Percentiles rank a stretch among this genome's conserved stretches.
Evolutionary conservation across 2,888 invertebrate species (phyloP).

Genomic region (Parnassius mnemosyne): DNA sequence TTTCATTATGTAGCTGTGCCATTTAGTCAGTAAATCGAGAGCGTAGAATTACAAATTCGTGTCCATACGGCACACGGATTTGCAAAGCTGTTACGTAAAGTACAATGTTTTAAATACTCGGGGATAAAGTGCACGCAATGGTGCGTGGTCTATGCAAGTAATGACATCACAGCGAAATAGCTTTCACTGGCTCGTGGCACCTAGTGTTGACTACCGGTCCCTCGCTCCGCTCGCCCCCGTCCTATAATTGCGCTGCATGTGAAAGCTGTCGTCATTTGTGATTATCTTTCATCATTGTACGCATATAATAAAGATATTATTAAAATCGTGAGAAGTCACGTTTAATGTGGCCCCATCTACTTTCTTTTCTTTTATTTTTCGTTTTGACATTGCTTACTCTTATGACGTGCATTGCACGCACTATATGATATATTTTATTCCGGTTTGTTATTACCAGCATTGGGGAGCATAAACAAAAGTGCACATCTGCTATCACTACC

Average conservation of each 20-base stretch:
- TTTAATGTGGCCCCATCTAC: constrained; percentile 2
- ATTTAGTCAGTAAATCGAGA: constrained; percentile 20
- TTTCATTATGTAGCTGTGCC: constrained; percentile 7
- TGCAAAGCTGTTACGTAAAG: constrained; percentile 17
- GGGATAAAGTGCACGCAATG: constrained; percentile 34
- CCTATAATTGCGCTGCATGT: constrained; percentile 51
- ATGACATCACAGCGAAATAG: constrained; percentile 54
- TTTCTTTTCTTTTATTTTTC: not conserved
- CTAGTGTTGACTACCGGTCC: constrained; percentile 21
- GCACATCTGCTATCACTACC: too few relatives aligned
- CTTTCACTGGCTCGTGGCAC: constrained; percentile 65
- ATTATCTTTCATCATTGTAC: constrained; percentile 28
- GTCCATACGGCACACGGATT: not conserved
- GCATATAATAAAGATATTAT: constrained; percentile 10
- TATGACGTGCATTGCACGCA: too few relatives aligned
- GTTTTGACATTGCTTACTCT: not conserved
- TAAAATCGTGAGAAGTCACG: not conserved
- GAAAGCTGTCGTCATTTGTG: constrained; percentile 55
- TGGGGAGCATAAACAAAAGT: too few relatives aligned
- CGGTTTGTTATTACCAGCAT: too few relatives aligned
- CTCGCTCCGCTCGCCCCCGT: constrained; percentile 6
- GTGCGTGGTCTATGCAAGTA: constrained; percentile 50
- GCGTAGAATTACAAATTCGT: constrained; percentile 20
- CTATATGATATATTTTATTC: too few relatives aligned
- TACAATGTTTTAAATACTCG: constrained; percentile 29